phyloP scores from a whole-genome alignment of 2,797 vertebrate species.

The Megaceryle alcyon region DNA sequence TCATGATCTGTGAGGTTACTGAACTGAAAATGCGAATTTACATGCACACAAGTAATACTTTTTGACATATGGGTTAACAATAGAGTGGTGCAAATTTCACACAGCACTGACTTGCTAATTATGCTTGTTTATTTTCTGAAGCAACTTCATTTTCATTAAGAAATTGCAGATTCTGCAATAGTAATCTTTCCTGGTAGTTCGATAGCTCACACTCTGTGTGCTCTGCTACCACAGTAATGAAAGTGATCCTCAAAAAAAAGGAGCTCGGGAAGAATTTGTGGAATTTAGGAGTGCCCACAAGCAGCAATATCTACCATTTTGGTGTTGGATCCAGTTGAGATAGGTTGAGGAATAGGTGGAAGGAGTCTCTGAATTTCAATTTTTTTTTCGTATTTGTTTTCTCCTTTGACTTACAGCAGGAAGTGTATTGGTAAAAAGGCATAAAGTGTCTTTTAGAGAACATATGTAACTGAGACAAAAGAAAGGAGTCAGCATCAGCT shows the following conservation, averaged over 20 bases:
- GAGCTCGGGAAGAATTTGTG: neutral
- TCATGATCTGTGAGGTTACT: slow-evolving; percentile 52
- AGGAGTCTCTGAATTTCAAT: neutral
- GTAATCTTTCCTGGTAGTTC: slow-evolving; percentile 42
- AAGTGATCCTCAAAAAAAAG: neutral
- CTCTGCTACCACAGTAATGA: neutral
- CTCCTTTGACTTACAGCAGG: neutral
- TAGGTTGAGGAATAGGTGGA: neutral
- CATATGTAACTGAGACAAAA: neutral
- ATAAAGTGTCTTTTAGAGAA: neutral
- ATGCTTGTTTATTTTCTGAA: slow-evolving; percentile 65
- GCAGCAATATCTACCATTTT: neutral
- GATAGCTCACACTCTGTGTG: slow-evolving; percentile 7
- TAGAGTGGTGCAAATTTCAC: slow-evolving; percentile 67
- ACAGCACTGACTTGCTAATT: slow-evolving; percentile 64
- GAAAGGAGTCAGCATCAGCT: neutral
- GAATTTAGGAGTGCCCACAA: neutral
- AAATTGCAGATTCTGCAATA: slow-evolving; percentile 68
- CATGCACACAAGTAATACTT: slow-evolving; percentile 51
- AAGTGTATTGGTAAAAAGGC: neutral
- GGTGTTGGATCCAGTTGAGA: neutral
- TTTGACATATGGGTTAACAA: slow-evolving; percentile 71
- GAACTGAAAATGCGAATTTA: slow-evolving; percentile 54
- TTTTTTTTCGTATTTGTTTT: slow-evolving; percentile 34
- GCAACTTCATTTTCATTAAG: slow-evolving; percentile 73